phyloP scores from a whole-genome alignment of 2,888 invertebrate genomes.

The Temnothorax rugatulus region DNA sequence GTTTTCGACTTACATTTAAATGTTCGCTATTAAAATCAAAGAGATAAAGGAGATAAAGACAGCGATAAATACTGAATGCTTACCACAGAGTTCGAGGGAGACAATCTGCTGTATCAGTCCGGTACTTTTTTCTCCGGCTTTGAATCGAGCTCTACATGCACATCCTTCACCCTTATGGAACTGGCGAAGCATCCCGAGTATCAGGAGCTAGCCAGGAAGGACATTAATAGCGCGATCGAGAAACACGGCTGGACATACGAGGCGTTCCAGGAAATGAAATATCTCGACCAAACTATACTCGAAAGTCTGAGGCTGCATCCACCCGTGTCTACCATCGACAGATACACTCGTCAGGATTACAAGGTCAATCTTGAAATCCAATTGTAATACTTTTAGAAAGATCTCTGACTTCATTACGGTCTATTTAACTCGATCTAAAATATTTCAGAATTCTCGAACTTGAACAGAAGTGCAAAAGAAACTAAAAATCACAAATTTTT shows the following conservation, averaged over 20 bases:
- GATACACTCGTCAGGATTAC: constrained; percentile 79
- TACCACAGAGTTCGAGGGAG: constrained; percentile 81
- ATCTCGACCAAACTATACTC: constrained; percentile 79
- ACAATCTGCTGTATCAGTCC: constrained; percentile 81
- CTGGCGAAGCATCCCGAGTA: constrained; percentile 76
- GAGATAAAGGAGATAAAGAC: background rate
- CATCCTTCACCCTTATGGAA: constrained; percentile 81
- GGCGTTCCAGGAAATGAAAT: constrained; percentile 83
- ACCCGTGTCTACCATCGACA: constrained; percentile 82
- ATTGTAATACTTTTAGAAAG: background rate
- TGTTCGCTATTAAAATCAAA: background rate
- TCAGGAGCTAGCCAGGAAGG: constrained; percentile 78
- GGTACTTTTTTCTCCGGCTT: constrained; percentile 84
- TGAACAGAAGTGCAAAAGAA: background rate
- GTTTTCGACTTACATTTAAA: background rate
- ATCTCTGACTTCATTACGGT: background rate
- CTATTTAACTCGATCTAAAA: background rate
- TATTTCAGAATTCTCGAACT: background rate
- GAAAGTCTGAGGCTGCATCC: constrained; percentile 82
- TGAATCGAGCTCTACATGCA: constrained; percentile 81
- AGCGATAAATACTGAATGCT: background rate
- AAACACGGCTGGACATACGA: constrained; percentile 81
- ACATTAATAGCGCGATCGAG: constrained; percentile 76
- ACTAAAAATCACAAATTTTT: background rate
- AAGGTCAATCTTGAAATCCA: constrained; percentile 65